phyloP scores from a whole-genome alignment of 1,140 invertebrate species.

The Drosophila oshimai region DNA sequence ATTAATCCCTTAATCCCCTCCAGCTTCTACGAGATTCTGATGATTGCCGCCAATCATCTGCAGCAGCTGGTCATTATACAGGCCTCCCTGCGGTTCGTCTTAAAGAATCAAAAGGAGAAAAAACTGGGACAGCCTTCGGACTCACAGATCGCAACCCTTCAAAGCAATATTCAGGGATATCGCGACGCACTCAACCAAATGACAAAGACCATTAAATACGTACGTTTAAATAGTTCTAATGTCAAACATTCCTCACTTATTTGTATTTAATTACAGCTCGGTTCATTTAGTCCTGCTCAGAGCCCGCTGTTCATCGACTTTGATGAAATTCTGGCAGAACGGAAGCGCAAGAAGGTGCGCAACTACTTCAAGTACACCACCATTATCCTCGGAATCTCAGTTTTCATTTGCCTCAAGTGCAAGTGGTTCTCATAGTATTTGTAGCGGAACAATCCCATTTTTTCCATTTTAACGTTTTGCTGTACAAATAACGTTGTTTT shows the following conservation, averaged over 20 bases:
- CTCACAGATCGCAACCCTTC: constrained; percentile 34
- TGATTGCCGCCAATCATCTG: constrained; percentile 75
- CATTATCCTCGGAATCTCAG: constrained; percentile 68
- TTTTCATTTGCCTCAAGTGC: constrained; percentile 73
- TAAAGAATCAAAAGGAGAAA: constrained; percentile 29
- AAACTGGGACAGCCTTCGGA: constrained; percentile 43
- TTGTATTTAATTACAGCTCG: constrained; percentile 40
- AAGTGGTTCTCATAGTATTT: constrained; percentile 54
- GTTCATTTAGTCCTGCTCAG: constrained; percentile 66
- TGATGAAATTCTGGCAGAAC: constrained; percentile 67
- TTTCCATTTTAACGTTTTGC: not conserved
- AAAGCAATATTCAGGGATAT: constrained; percentile 49
- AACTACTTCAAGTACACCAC: constrained; percentile 74
- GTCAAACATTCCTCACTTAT: not conserved
- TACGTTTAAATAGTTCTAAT: constrained; percentile 33
- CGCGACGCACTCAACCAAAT: constrained; percentile 48
- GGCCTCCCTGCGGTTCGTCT: constrained; percentile 60
- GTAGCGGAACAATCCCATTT: not conserved
- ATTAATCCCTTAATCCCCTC: not conserved
- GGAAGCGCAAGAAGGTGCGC: constrained; percentile 66
- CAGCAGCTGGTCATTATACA: constrained; percentile 75
- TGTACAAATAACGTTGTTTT: constrained; percentile 34
- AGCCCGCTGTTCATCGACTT: constrained; percentile 73
- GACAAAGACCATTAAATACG: constrained; percentile 71
- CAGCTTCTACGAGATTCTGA: constrained; percentile 78